Percentiles rank a stretch among this genome's conserved stretches.
phyloP scores from a whole-genome alignment of 2,113 vertebrate species.

The Plotosus lineatus region DNA sequence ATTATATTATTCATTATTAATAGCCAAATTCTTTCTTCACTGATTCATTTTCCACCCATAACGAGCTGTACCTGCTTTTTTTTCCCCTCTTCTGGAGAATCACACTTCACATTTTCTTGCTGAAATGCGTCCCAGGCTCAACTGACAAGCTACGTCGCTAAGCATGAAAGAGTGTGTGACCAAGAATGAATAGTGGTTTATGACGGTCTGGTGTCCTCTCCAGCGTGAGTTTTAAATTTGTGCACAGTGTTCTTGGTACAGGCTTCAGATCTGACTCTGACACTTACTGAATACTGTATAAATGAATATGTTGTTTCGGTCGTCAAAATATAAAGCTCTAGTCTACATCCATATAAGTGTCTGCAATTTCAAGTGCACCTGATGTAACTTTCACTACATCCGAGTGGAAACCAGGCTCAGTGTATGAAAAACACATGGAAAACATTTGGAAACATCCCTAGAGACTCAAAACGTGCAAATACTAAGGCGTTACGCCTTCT shows the following conservation, averaged over 20 bases:
- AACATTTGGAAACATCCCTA: background rate
- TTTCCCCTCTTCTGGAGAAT: too few species aligned
- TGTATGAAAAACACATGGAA: slow-evolving; percentile 1
- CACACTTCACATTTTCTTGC: too few species aligned
- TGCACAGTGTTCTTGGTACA: background rate
- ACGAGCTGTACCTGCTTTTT: too few species aligned
- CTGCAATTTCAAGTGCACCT: background rate
- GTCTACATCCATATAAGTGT: background rate
- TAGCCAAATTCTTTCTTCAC: too few species aligned
- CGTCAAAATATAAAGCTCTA: background rate
- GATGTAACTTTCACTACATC: background rate
- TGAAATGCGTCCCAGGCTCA: too few species aligned
- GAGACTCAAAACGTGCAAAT: background rate
- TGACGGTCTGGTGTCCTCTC: background rate
- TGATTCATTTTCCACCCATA: too few species aligned
- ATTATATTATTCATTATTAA: too few species aligned
- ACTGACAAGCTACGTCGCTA: too few species aligned
- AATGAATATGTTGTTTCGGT: background rate
- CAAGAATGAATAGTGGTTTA: background rate
- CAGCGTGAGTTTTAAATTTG: too few species aligned
- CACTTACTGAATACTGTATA: background rate
- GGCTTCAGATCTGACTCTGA: background rate
- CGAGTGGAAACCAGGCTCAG: background rate
- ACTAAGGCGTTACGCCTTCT: background rate
- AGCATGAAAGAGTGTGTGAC: background rate